Evolutionary conservation across 2,113 vertebrate genomes (phyloP), one percentile per base, ranked within the genome.

Genomic region (Uropsilus gracilis): DNA sequence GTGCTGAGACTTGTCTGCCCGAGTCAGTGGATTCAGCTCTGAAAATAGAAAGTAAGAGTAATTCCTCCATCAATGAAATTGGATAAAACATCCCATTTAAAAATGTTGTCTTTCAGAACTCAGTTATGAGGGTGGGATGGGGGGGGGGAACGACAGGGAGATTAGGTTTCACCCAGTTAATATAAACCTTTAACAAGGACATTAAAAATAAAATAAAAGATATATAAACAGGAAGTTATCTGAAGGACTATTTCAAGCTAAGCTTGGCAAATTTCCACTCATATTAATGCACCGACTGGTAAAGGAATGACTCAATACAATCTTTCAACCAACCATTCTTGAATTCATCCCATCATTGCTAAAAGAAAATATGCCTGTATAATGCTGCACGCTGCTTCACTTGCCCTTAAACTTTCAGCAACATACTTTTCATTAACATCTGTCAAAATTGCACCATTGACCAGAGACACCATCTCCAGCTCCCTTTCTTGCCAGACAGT

Each of bases 161-260:
- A 93, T 57, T 81, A 76, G 7, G 22, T 2, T 81, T 84, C 34
- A 80, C 18, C 55, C 66, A 84, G 94, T 91, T 48, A 14, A 13
- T 76, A 88, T 92, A 90, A 89, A 66, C 64, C 34, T 83, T 90
- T 77, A 90, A 77, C 26, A 13, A 84, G 37, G 32, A 20, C n/a
- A 90, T 46, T 85, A 92, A 95, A 90, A 83, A 78, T 39, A 89
- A 48, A 86, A 93, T 87, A 71, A 75, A 91, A 50, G 5, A 69
- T 55, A 84, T 50, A 84, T 77, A 89, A 93, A 71, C 10, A 91
- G 73, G 32, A 37, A 46, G 32, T 57, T 81, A 84, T 48, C 59
- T 53, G 50, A 66, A 68, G 48, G 77, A 55, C 71, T 75, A 88
- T 85, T 63, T 87, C 53, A 93, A 68, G 46, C 28, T 22, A 78